Percentiles rank a stretch among this genome's conserved stretches.
Evolutionary conservation across 2,888 invertebrate species (phyloP).

Genomic region (Lycophotia porphyrea): DNA sequence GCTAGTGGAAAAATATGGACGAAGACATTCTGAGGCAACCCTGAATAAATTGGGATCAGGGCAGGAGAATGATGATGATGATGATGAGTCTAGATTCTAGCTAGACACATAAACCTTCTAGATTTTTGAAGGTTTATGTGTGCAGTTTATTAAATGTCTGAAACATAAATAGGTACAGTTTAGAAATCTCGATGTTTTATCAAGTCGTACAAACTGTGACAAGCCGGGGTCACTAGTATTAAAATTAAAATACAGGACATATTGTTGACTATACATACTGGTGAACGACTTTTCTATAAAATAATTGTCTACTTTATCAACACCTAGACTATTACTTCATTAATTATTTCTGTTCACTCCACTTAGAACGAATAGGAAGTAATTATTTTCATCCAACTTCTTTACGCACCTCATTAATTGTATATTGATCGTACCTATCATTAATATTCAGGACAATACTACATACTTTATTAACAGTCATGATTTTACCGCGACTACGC

Average conservation of each 20-base stretch:
- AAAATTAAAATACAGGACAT: neutral
- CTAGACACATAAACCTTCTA: no score
- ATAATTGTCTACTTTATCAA: neutral
- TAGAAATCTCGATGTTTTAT: neutral
- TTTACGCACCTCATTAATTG: constrained; percentile 2
- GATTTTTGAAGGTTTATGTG: no score
- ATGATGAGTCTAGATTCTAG: no score
- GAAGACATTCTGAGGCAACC: no score
- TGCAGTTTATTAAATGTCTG: neutral
- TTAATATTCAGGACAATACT: constrained; percentile 13
- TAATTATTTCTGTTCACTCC: constrained; percentile 6
- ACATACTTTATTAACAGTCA: neutral
- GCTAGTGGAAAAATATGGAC: no score
- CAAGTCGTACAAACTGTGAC: neutral
- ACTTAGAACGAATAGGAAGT: neutral
- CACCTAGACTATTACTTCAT: neutral
- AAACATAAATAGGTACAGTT: neutral
- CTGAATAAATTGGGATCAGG: no score
- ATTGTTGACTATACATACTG: no score
- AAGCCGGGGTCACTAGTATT: neutral
- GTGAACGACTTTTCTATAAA: neutral
- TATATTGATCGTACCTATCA: neutral
- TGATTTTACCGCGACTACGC: neutral
- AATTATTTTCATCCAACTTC: constrained; percentile 18
- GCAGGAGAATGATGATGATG: no score